Base-by-base conservation (phyloP, 2,113 vertebrate species). In the Amblyornis subalaris region DNA sequence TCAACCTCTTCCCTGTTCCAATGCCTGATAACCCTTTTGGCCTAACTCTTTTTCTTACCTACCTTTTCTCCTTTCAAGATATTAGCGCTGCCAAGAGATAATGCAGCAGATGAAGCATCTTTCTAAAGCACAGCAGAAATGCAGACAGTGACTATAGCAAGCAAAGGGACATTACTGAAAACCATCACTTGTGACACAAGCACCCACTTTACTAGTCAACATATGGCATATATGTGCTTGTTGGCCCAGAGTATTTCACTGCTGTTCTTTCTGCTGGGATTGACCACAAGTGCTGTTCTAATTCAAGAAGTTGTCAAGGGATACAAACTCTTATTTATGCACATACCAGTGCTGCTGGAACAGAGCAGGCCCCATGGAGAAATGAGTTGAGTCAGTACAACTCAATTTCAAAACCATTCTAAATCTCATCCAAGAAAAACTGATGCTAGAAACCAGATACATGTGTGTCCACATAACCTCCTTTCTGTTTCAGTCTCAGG, bases 261-360 rank as follows among this genome's bases (percentile, higher is more conserved):
- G 23, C 54, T 81, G n/a, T 24, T 58, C 51, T 26, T 77, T 73
- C 81, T 71, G 48, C 70, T 75, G 38, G 38, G 55, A 67, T 40
- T 26, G 71, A 78, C 65, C 70, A 33, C 29, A 47, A 71, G 61
- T 2, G 3, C 48, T 80, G 19, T 7, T 91, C 44, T 72, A 66
- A 85, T 85, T 75, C 66, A 91, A 53, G 65, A 70, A 77, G 61
- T 28, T 88, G 69, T 89, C 74, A 85, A 29, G 75, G 78, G 48
- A 60, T 79, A 60, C 66, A 55, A 67, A 42, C 57, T 82, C 61
- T 42, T 88, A 69, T 71, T 92, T 72, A 31, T n/a, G 55, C 24
- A 55, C 31, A 51, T 23, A 16, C 12, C 14, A 3, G 0, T 44
- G 36, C 36, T 58, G 51, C 61, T 85, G 40, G 66, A 91, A 74